Conservation (phyloP, 1,140 invertebrate species). For the Melanaphis sacchari region DNA sequence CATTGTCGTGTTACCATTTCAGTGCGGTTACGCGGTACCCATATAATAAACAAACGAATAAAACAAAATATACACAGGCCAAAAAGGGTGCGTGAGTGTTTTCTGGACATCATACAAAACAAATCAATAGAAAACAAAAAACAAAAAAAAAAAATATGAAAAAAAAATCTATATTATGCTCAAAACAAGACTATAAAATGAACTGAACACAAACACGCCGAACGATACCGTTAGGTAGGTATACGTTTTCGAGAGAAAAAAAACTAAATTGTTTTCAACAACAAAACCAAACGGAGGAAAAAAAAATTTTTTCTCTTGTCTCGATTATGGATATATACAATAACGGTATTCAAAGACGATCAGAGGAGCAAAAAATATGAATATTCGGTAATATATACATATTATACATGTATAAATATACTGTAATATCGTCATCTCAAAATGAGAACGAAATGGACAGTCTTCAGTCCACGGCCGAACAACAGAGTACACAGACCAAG, state of each 20-base stretch:
- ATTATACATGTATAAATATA: neutral
- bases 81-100: neutral
- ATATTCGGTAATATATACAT: neutral
- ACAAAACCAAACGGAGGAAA: neutral
- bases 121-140: neutral
- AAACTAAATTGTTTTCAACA: neutral
- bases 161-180: neutral
- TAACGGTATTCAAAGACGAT: neutral
- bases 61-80: neutral
- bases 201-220: neutral
- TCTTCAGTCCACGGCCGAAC: neutral
- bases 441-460: neutral
- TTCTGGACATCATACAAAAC: neutral
- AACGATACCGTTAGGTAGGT: constrained; percentile 2
- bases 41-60: neutral
- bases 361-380: constrained; percentile 22
- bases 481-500: neutral
- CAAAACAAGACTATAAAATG: constrained; percentile 4
- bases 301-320: neutral
- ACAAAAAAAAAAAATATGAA: neutral
- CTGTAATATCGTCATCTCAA: neutral
- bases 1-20: neutral
- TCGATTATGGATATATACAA: neutral
- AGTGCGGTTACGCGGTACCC: neutral
- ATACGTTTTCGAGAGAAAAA: neutral